Base-by-base conservation (phyloP, 2,888 invertebrate genomes). In the Ormyrus labotus region DNA sequence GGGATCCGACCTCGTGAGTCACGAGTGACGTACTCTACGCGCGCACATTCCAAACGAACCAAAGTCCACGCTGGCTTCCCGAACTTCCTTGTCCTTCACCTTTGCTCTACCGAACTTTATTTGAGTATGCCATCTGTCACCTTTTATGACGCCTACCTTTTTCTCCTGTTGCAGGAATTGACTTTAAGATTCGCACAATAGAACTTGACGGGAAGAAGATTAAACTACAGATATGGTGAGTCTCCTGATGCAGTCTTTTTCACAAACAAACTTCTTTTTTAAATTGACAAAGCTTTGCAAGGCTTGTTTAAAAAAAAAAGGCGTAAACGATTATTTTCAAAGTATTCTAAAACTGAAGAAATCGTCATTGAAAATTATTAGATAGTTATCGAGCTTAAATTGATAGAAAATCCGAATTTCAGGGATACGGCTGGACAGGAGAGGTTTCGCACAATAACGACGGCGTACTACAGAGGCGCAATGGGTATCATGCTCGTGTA, bases 401-500 rank as follows among this genome's bases (percentile, higher is more conserved):
- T 34, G 34, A 34, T 4, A 34, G 34, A 34, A 34, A 34, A 34
- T 34, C 3, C 34, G 34, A 34, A 34, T 73, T 79, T 58, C 88
- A 98, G 98, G 99, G 99, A 99, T 91, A 99, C 99, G 77, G 99
- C 99, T 61, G 99, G 99, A 0, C 99, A 99, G 92, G 99, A 99
- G 91, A 93, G 99, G 89, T 99, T 99, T 93, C 94, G 99, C 87
- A 99, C 99, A 83, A 99, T 99, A 87, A 99, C 99, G 76, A 99
- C 99, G 81, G 99, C 99, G n/a, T 99, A 99, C 91, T 99, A 99
- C 92, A 94, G 99, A 86, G 99, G 99, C 70, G 99, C 99, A 63
- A 99, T 99, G 99, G 99, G 99, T 82, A 99, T 99, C 86, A 98
- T 99, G 98, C 93, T 99, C 85, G 99, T 99, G 58, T 99, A 99